Conservation (phyloP, 2,888 invertebrate genomes). For the Athalia rosae region DNA sequence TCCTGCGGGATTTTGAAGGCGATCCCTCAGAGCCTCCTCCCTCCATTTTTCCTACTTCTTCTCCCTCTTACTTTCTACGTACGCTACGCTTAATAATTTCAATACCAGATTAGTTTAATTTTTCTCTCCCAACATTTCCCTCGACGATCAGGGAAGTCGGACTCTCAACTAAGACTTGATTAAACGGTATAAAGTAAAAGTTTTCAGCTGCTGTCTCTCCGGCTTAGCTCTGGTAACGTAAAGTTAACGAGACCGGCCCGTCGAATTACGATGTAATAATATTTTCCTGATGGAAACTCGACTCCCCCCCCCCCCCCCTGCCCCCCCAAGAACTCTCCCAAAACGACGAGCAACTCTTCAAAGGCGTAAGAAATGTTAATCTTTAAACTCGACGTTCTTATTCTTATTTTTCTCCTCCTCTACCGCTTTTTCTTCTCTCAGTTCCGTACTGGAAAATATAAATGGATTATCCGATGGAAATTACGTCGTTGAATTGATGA, state of each 20-base stretch:
- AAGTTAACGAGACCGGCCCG: constrained; percentile 2
- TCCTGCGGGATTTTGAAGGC: too few relatives aligned
- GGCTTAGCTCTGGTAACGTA: background rate
- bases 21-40: too few relatives aligned
- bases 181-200: background rate
- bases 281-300: constrained; percentile 16
- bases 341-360: background rate
- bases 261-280: constrained; percentile 26
- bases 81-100: too few relatives aligned
- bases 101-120: background rate
- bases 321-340: too few relatives aligned
- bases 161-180: background rate
- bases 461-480: constrained; percentile 28
- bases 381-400: constrained; percentile 12
- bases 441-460: background rate
- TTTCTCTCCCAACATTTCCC: background rate
- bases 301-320: background rate
- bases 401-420: background rate
- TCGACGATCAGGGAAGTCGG: background rate
- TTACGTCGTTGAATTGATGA: constrained; percentile 16
- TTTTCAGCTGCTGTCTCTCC: background rate
- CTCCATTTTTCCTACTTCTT: too few relatives aligned
- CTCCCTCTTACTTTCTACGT: too few relatives aligned
- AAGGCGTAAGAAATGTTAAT: constrained; percentile 27
- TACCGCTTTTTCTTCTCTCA: too few relatives aligned